Base-by-base conservation (phyloP, 2,797 vertebrate species). In the Acrossocheilus wenchowensis region DNA sequence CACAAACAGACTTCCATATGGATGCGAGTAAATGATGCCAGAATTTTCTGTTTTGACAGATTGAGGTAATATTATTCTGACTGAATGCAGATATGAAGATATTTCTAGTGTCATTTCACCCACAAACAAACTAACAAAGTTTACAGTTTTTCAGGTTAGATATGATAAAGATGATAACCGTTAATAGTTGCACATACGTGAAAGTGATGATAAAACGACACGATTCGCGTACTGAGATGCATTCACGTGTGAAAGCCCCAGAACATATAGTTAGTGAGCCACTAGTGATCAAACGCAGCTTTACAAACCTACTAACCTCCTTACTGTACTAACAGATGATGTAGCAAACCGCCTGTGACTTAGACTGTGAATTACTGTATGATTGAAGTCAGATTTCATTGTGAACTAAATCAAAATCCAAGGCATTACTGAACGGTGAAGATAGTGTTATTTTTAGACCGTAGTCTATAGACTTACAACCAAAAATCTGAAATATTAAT, bases 301-400 rank as follows among this genome's bases (percentile, higher is more conserved):
- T 82, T 21, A 83, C 89, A 80, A 88, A 26, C 45, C 62, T 68
- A 90, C n/a, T 89, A 93, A 93, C 91, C 89, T 91, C 78, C 64
- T 82, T 41, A 85, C 48, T 89, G 89, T 80, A 93, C 92, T 93
- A 94, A 94, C 89, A 84, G 92, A 92, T 89, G 92, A 90, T 92
- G 90, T 93, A 93, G 87, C 93, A 91, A 68, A 60, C 45, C 60
- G 62, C 62, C 75, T 26, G 62, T 60, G 43, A 94, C 93, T 93
- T 94, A 95, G 93, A 96, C 86, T 92, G 78, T 89, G 74, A 88
- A 87, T 92, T 69, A 86, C 52, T 83, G 19, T 57, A 57, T 39
- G 80, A 57, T 43, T 41, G 36, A 36, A 19, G 36, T n/a, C 68
- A 54, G 26, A 83, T 71, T 50, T 68, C 48, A 62, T 52, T 62